A percentile compares a stretch with the other conserved stretches of the same genome.
These are phyloP conservation scores for Microcebus griseorufus DNA, from an alignment of 2,113 vertebrate species.

Conservation along the genomic window DNA sequence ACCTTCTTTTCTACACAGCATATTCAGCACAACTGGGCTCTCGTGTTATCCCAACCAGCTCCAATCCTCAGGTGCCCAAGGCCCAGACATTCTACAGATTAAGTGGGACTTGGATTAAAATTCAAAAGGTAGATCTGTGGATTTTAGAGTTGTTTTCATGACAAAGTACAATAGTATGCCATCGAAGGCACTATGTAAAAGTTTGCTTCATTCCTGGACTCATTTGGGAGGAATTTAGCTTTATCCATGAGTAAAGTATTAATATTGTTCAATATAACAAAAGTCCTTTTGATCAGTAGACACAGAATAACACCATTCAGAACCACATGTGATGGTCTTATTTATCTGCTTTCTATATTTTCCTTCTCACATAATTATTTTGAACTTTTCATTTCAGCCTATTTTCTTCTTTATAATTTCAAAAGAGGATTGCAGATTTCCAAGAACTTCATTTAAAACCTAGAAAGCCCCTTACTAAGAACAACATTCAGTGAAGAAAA, in stretches of 20 bases:
- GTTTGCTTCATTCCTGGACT: background rate
- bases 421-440: constrained; percentile 22
- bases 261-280: background rate
- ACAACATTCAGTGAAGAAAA: background rate
- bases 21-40: background rate
- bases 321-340: background rate
- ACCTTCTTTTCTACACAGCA: background rate
- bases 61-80: background rate
- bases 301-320: background rate
- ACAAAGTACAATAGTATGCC: background rate
- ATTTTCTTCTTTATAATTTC: background rate
- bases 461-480: background rate
- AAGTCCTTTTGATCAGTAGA: background rate
- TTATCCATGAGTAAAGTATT: background rate
- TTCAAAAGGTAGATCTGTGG: background rate
- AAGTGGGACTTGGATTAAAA: background rate
- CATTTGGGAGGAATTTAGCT: background rate
- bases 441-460: background rate
- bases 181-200: background rate
- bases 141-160: background rate
- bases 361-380: constrained; percentile 7
- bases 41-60: background rate
- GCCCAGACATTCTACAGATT: background rate
- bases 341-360: background rate
- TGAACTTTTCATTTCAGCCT: background rate